Evolutionary conservation across 2,888 invertebrate species (phyloP).

Genomic region (Melanargia galathea): DNA sequence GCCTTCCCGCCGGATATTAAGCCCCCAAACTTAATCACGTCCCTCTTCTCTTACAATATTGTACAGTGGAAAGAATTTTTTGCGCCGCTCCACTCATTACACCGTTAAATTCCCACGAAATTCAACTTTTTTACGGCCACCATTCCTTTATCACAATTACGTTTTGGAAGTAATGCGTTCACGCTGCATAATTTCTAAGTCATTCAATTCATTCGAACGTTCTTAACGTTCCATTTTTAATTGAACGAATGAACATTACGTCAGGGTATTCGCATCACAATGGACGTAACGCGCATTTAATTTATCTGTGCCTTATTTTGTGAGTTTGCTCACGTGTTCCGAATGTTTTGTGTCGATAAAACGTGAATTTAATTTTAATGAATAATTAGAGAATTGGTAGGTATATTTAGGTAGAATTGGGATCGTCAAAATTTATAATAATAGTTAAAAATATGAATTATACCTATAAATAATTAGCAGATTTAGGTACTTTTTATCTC

Average conservation of each 20-base stretch:
- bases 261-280: slow-evolving; percentile 51
- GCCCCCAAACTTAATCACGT: slow-evolving; percentile 73
- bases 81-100: slow-evolving; percentile 74
- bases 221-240: slow-evolving; percentile 55
- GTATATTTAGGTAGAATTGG: too few species aligned
- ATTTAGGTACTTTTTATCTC: too few species aligned
- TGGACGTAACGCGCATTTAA: slow-evolving; percentile 60
- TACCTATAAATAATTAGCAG: too few species aligned
- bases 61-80: slow-evolving; percentile 64
- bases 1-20: slow-evolving; percentile 76
- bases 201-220: slow-evolving; percentile 47
- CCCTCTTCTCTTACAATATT: slow-evolving; percentile 69
- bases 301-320: slow-evolving; percentile 53
- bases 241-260: slow-evolving; percentile 58
- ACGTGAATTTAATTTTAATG: slow-evolving; percentile 30
- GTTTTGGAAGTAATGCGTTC: slow-evolving; percentile 74
- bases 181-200: slow-evolving; percentile 75
- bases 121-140: slow-evolving; percentile 54
- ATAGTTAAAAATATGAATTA: too few species aligned
- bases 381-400: background rate
- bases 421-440: too few species aligned
- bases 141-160: slow-evolving; percentile 68
- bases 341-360: slow-evolving; percentile 40
- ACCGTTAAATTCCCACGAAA: slow-evolving; percentile 73
- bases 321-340: slow-evolving; percentile 44